These are phyloP conservation scores for Nymphalis polychloros DNA, from an alignment of 2,888 invertebrate genomes.

Conservation along the genomic window DNA sequence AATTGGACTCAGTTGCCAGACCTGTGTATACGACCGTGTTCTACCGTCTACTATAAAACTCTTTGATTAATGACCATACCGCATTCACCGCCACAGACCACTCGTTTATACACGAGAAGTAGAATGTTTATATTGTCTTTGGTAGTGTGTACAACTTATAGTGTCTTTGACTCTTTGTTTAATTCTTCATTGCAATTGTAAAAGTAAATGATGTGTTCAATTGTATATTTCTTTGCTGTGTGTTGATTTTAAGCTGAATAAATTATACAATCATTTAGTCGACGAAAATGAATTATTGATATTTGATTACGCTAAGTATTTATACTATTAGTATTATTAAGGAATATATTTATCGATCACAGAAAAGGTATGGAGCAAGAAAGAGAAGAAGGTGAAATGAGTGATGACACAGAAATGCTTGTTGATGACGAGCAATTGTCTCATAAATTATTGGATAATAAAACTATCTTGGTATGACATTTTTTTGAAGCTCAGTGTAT, in stretches of 20 bases:
- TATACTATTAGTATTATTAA: neutral
- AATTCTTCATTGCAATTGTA: no score
- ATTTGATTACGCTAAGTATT: neutral
- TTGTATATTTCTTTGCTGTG: neutral
- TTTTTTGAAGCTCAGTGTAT: conserved; percentile 6
- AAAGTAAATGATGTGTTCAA: conserved; percentile 1
- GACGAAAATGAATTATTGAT: neutral
- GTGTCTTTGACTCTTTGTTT: no score
- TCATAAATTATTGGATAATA: conserved; percentile 35
- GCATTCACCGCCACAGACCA: no score
- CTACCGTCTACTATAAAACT: no score
- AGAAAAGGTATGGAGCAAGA: conserved; percentile 53
- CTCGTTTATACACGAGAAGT: no score
- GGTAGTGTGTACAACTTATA: no score
- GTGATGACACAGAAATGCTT: conserved; percentile 70
- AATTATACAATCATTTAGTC: neutral
- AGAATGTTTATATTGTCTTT: no score
- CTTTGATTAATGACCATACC: no score
- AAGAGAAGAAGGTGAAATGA: conserved; percentile 78
- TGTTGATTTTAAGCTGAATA: neutral
- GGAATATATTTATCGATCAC: neutral
- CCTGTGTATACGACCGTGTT: no score
- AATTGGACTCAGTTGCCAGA: no score
- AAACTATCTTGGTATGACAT: conserved; percentile 55
- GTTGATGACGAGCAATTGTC: conserved; percentile 55